Evolutionary conservation across 2,113 vertebrate species (phyloP).

Genomic region (Zingel zingel): DNA sequence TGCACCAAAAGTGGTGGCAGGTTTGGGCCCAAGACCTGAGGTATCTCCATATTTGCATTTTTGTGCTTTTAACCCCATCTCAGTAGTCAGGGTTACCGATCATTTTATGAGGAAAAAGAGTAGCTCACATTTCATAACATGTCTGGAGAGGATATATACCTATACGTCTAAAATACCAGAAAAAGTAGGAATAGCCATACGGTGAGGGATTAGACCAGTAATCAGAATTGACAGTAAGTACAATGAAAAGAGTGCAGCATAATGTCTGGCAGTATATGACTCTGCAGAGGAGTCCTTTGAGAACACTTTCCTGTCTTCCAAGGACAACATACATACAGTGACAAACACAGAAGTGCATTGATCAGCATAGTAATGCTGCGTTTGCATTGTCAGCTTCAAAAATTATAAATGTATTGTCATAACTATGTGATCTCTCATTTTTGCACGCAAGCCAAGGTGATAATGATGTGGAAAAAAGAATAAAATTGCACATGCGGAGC

Average conservation of each 20-base stretch:
- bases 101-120: neutral
- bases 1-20: neutral
- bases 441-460: constrained; percentile 24
- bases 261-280: neutral
- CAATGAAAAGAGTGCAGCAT: constrained; percentile 24
- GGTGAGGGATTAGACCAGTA: constrained; percentile 44
- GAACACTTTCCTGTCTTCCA: neutral
- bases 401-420: constrained; percentile 26
- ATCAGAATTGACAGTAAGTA: constrained; percentile 50
- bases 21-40: no score
- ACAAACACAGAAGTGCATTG: constrained; percentile 1
- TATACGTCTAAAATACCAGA: neutral
- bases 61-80: neutral
- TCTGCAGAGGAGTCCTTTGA: constrained; percentile 5
- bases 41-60: neutral
- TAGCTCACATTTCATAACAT: constrained; percentile 1
- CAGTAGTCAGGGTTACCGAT: neutral
- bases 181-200: constrained; percentile 14
- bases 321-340: constrained; percentile 23
- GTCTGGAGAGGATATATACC: constrained; percentile 13
- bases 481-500: constrained; percentile 41
- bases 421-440: neutral
- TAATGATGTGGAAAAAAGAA: constrained; percentile 65
- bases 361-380: constrained; percentile 1
- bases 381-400: constrained; percentile 21